Percentiles rank a stretch among this genome's conserved stretches.
phyloP scores from a whole-genome alignment of 2,797 vertebrate genomes.

The Falco novaeseelandiae region DNA sequence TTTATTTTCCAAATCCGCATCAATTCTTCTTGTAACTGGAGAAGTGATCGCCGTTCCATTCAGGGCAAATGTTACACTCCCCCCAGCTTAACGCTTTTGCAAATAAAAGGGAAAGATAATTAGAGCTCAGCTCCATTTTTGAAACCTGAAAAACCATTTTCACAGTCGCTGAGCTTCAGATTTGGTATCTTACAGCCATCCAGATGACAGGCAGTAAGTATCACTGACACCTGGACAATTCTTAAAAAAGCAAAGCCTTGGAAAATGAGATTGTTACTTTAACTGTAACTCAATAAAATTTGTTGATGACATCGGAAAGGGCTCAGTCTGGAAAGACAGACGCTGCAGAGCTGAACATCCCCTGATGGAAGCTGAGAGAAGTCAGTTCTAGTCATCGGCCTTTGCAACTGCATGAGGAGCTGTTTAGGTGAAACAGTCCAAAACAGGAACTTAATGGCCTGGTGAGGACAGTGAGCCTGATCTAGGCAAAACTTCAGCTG shows the following conservation, averaged over 20 bases:
- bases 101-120: not conserved
- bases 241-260: not conserved
- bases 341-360: not conserved
- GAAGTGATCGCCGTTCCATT: not conserved
- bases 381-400: not conserved
- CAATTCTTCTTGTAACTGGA: not conserved
- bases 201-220: not conserved
- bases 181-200: too few relatives aligned
- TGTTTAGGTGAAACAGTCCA: too few relatives aligned
- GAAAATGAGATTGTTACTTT: not conserved
- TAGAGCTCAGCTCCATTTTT: not conserved
- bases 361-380: not conserved
- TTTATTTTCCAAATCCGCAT: accelerated
- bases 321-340: not conserved
- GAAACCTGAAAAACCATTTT: not conserved
- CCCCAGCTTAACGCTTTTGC: not conserved
- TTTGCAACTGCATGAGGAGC: not conserved
- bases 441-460: not conserved
- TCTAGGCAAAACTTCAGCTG: not conserved
- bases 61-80: not conserved
- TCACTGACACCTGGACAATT: not conserved
- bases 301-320: not conserved
- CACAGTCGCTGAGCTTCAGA: not conserved
- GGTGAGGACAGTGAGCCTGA: not conserved
- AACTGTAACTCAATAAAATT: not conserved